These are phyloP conservation scores for Tenthredo scrophulariae DNA, from an alignment of 2,888 invertebrate species.

Conservation along the genomic window DNA sequence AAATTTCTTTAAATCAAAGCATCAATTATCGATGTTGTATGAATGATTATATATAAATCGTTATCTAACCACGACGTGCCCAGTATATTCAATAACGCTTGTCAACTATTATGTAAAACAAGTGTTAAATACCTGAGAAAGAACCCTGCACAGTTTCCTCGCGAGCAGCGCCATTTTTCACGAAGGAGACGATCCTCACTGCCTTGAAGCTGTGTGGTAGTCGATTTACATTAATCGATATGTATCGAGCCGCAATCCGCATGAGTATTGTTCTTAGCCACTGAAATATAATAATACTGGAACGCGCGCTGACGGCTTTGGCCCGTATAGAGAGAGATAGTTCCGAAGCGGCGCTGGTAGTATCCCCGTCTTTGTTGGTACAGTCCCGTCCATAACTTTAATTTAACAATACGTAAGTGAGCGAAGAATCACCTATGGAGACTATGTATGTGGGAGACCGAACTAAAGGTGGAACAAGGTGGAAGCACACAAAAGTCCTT, in stretches of 20 bases:
- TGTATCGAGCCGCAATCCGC: not conserved
- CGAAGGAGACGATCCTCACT: constrained; percentile 54
- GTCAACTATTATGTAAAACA: constrained; percentile 44
- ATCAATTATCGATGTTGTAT: not conserved
- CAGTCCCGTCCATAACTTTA: no score
- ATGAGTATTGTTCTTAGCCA: no score
- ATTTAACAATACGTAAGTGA: no score
- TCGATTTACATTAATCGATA: not conserved
- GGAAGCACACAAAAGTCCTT: no score
- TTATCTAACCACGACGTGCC: not conserved
- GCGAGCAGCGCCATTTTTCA: constrained; percentile 73
- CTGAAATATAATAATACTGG: no score
- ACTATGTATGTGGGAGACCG: no score
- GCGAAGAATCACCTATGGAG: no score
- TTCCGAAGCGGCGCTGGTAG: no score
- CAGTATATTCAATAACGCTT: not conserved
- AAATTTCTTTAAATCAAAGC: constrained; percentile 4
- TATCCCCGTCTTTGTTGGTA: no score
- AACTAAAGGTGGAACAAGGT: no score
- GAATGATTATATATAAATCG: not conserved
- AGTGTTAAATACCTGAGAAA: constrained; percentile 69
- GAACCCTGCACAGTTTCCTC: constrained; percentile 70
- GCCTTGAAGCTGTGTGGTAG: not conserved
- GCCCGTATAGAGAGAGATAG: no score
- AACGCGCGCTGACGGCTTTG: no score